These are phyloP conservation scores for Anorthoa munda DNA, from an alignment of 2,888 invertebrate species.

Conservation along the genomic window DNA sequence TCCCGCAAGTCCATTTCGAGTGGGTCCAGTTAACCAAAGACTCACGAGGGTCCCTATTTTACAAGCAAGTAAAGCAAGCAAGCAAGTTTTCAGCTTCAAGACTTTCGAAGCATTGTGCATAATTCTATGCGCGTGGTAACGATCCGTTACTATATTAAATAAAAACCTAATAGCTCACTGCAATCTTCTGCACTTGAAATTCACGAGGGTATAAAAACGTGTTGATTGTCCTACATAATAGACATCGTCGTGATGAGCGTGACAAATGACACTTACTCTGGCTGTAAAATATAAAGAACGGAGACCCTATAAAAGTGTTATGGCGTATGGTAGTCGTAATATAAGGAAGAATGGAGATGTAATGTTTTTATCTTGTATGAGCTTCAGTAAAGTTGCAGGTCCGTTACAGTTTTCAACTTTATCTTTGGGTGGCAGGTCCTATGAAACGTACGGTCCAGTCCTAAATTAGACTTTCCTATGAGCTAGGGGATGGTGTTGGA, in stretches of 20 bases:
- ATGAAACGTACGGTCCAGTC: too few species aligned
- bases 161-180: neutral
- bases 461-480: too few species aligned
- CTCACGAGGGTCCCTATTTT: too few species aligned
- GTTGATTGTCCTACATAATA: slow-evolving; percentile 39
- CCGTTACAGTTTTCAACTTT: neutral
- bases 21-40: too few species aligned
- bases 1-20: too few species aligned
- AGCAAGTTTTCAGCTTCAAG: too few species aligned
- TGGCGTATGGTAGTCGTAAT: slow-evolving; percentile 23
- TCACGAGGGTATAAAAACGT: slow-evolving; percentile 35
- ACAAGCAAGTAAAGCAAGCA: too few species aligned
- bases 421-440: too few species aligned
- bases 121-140: too few species aligned
- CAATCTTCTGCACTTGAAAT: neutral
- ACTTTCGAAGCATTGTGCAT: too few species aligned
- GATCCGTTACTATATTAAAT: too few species aligned
- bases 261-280: slow-evolving; percentile 52
- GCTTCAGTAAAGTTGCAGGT: neutral
- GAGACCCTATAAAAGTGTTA: slow-evolving; percentile 43
- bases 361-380: slow-evolving; percentile 24
- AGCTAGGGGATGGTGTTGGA: too few species aligned
- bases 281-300: slow-evolving; percentile 44
- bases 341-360: neutral
- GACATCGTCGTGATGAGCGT: slow-evolving; percentile 13